Conservation (phyloP, 2,113 vertebrate genomes). For the Macquaria australasica region DNA sequence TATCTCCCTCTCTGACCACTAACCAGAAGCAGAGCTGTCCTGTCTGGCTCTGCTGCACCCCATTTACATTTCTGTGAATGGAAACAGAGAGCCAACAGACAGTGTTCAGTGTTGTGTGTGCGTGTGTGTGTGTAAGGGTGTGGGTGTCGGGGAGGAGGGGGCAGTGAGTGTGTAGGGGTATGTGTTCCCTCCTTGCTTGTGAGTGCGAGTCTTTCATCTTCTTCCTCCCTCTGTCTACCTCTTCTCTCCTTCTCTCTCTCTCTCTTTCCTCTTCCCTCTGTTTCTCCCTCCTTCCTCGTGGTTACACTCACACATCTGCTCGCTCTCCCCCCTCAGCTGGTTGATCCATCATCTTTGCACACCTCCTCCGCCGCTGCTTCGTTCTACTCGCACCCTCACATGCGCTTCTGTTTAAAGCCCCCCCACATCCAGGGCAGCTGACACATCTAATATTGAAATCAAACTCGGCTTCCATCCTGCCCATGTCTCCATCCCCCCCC, state of each 20-base stretch:
- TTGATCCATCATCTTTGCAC: constrained; percentile 8
- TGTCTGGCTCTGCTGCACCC: constrained; percentile 57
- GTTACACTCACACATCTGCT: too few relatives aligned
- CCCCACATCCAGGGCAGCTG: constrained; percentile 62
- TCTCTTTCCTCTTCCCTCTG: too few relatives aligned
- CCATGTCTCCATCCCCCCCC: neutral
- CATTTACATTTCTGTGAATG: constrained; percentile 76
- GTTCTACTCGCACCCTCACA: constrained; percentile 24
- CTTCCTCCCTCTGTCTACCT: neutral
- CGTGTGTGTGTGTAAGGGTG: neutral
- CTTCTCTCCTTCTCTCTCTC: too few relatives aligned
- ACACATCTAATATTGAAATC: constrained; percentile 72
- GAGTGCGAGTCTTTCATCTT: constrained; percentile 45
- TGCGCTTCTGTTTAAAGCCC: constrained; percentile 64
- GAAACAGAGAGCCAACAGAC: constrained; percentile 52
- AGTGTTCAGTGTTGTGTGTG: constrained; percentile 2
- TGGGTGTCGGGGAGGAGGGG: neutral
- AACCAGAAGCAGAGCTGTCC: constrained; percentile 57
- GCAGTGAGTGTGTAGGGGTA: constrained; percentile 5
- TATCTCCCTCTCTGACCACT: constrained; percentile 37
- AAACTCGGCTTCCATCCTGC: constrained; percentile 48
- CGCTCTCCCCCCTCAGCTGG: neutral
- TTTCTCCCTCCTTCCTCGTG: neutral
- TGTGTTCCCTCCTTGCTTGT: constrained; percentile 15
- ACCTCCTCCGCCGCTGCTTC: neutral